These are phyloP conservation scores for Polyommatus icarus DNA, from an alignment of 2,888 invertebrate genomes.

Conservation along the genomic window DNA sequence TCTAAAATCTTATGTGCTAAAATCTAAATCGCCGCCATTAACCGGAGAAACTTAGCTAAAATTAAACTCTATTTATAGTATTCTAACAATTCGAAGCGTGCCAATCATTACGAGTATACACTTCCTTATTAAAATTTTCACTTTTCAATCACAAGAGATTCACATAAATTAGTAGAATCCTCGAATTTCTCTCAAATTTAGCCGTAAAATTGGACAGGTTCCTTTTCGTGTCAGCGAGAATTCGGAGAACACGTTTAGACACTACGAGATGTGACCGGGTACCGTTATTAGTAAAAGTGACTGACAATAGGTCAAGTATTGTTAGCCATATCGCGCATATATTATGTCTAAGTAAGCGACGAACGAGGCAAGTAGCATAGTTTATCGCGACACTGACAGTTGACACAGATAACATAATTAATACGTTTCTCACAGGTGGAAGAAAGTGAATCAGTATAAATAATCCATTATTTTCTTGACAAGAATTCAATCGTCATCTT, in stretches of 20 bases:
- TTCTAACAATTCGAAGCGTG: neutral
- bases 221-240: conserved; percentile 60
- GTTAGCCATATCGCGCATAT: conserved; percentile 51
- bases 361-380: conserved; percentile 44
- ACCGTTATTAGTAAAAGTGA: conserved; percentile 62
- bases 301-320: conserved; percentile 58
- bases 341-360: conserved; percentile 49
- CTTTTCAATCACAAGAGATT: conserved; percentile 8
- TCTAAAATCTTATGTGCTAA: too few relatives aligned
- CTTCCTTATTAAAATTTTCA: conserved; percentile 10
- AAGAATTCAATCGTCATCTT: neutral
- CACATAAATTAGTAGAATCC: conserved; percentile 12
- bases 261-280: conserved; percentile 49
- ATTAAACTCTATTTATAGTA: neutral
- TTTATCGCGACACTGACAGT: neutral
- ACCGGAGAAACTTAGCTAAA: neutral
- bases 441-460: conserved; percentile 1
- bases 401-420: neutral
- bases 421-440: conserved; percentile 4
- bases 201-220: conserved; percentile 47
- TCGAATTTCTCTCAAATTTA: conserved; percentile 29
- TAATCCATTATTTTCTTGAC: neutral
- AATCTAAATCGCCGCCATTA: neutral
- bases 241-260: conserved; percentile 30
- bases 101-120: neutral